Evolutionary conservation across 2,888 invertebrate species (phyloP), one percentile per base, ranked within the genome.

Genomic region (Epiblema foenella): DNA sequence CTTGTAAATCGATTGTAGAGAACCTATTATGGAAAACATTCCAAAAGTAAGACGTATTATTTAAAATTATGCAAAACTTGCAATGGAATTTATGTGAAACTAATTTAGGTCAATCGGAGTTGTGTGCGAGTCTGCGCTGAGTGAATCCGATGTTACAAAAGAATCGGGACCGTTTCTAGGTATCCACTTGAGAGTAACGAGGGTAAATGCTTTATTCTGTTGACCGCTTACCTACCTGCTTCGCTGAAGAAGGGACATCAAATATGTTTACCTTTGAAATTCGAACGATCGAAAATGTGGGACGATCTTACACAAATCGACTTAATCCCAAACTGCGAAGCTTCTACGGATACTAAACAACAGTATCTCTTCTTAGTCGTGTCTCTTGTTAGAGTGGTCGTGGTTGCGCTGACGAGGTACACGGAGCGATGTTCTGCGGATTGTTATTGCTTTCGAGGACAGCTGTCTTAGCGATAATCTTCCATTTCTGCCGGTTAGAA

Each of bases 51-150:
- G 52, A 64, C 51, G 57, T 58, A 69, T 69, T 68, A 64, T 65
- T 69, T 58, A 29, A 65, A 64, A 65, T 42, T 65, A 69, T 69
- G 69, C 52, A 42, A 65, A 69, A 69, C 57, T 49, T 69, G 39
- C 58, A n/a, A 65, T 69, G 33, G 64, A 59, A 69, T 65, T 69
- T 65, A 65, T 69, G 64, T 65, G 69, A 65, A 69, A 69, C 69
- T 58, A 64, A 58, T 52, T 69, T 65, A 59, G 69, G 69, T 59
- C 69, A 52, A 33, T 12, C 18, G 52, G 42, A 65, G 52, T 58
- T 18, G 69, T 20, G 64, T 69, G 69, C 64, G 64, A 58, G 64
- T 65, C 33, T 33, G 49, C 8, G 49, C 2, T 60, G 12, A 24
- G 10, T 18, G 42, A 60, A 52, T 59, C 15, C 10, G 18, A 54